Base-by-base conservation (phyloP, 2,113 vertebrate genomes). In the Hippocampus barbouri region DNA sequence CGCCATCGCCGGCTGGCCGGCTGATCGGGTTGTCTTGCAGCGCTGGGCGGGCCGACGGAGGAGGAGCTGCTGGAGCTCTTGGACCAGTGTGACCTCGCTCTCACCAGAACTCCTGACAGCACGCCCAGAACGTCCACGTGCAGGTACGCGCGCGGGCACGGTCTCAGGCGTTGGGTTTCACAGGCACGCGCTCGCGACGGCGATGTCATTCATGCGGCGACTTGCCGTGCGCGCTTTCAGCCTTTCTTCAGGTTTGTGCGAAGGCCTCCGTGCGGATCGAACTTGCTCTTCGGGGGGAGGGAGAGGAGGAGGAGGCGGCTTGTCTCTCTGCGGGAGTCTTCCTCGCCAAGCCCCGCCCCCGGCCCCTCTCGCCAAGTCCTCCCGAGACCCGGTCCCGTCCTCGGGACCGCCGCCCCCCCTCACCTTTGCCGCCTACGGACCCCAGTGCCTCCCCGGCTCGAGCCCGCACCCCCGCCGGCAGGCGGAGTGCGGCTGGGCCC, bases 1-100 rank as follows among this genome's bases (percentile, higher is more conserved):
- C 18, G 21, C 2, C n/a, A n/a, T n/a, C n/a, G n/a, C 54, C 12
- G n/a, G 3, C 10, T 10, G 57, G 1, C 8, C 6, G 57, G 9
- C 68, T 84, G 0, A 74, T 25, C 81, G 82, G 85, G 68, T 74
- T 75, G 73, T 76, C 40, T 59, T 1, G 0, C 85, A 93, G 89
- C 92, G 40, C 81, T 92, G 5, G 95, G 94, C 0, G 95, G 95
- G 2, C 94, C 95, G 0, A 94, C 95, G 0, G 94, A 95, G 71
- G 93, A 94, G 70, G 95, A 97, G 86, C 88, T 97, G 27, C 90
- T 96, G 90, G 91, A 93, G 72, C 92, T 96, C 72, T 67, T 97
- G 87, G 94, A 95, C 74, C 95, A 96, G 71, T 96, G 94, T 21
- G 95, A 97, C 85, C 79, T 96, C 71, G 91, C 93, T 5, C 81